Evolutionary conservation across 2,113 vertebrate species (phyloP), one percentile per base, ranked within the genome.

Genomic region (Psilopsiagon aurifrons): DNA sequence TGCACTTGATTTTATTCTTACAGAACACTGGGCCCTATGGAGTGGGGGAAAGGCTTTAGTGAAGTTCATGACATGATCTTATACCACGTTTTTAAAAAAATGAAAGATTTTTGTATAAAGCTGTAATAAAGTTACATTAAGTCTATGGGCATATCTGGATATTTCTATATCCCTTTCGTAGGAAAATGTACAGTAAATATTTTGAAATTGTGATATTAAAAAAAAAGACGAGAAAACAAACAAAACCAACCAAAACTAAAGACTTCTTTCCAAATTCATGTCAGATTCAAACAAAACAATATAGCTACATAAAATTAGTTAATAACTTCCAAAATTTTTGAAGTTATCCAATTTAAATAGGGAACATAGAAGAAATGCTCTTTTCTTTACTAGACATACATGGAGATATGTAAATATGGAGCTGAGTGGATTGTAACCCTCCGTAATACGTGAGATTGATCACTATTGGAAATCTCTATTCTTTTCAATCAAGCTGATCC

Each of bases 401-500:
- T 68, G 25, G 13, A 17, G 62, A 16, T 67, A 16, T 49, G 10
- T 47, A 31, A 79, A 67, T 70, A 35, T 20, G 10, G 29, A 81
- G 12, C 41, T 89, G 80, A 79, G 13, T 86, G 77, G 83, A 82
- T 78, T 91, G 13, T 83, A 68, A 85, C 92, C 44, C 62, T 91
- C 49, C 74, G 78, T 91, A 94, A 81, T 49, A 85, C 24, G 33
- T 39, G 82, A 49, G 35, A 52, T 27, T 77, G 46, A 71, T 60
- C 25, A 41, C 60, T 95, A 73, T 70, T 90, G 70, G 75, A 95
- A 92, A 68, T 35, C 62, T 77, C 44, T 94, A 10, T 69, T 90
- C 39, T 79, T 17, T 83, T 94, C 83, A 88, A 62, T 78, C 27
- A 47, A 71, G 28, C 20, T 44, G 39, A 76, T 92, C 70, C 43